phyloP scores from a whole-genome alignment of 2,113 vertebrate genomes.

The Corythornis madagascariensis region DNA sequence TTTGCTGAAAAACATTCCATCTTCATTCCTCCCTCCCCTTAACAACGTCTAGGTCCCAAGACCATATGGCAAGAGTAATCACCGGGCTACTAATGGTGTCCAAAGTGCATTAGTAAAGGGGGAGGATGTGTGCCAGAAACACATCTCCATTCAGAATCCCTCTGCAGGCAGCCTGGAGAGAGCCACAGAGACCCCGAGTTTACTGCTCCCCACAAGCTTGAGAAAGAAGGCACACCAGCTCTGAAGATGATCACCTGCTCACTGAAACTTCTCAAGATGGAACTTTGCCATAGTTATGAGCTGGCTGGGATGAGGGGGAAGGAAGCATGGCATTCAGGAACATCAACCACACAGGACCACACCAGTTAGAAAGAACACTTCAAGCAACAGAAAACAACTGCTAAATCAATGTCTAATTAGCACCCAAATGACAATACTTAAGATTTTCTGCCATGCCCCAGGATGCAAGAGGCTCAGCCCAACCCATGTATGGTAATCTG shows the following conservation, averaged over 20 bases:
- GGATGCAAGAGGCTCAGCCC: neutral
- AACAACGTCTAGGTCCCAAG: neutral
- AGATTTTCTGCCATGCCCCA: neutral
- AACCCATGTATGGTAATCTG: fast-evolving
- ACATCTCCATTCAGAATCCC: neutral
- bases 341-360: neutral
- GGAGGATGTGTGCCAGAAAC: neutral
- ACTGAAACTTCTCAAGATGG: neutral
- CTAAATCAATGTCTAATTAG: neutral
- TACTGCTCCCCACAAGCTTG: neutral
- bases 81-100: neutral
- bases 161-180: neutral
- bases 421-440: neutral
- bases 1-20: neutral
- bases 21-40: neutral
- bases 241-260: neutral
- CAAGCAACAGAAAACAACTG: neutral
- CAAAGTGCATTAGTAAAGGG: neutral
- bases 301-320: neutral
- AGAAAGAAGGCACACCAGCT: neutral
- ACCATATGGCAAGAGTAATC: neutral
- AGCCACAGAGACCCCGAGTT: fast-evolving
- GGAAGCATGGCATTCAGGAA: neutral
- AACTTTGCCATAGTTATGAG: neutral
- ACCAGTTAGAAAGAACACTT: fast-evolving